phyloP scores from a whole-genome alignment of 1,140 invertebrate species.

The Pectinophora gossypiella region DNA sequence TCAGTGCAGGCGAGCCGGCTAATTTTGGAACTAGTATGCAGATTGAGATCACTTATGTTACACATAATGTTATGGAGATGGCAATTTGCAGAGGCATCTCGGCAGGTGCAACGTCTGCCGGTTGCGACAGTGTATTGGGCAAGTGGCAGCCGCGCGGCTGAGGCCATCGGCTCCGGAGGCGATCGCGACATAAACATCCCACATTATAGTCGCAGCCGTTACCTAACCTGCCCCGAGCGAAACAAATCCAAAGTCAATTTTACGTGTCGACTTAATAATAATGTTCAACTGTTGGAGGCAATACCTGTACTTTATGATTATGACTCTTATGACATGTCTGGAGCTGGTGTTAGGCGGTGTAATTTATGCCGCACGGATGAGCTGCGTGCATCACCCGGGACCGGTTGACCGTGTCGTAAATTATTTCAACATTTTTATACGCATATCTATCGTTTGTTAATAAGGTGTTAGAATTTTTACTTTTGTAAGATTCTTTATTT shows the following conservation, averaged over 20 bases:
- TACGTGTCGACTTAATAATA: slow-evolving; percentile 20
- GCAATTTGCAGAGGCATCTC: slow-evolving; percentile 52
- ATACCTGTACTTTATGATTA: slow-evolving; percentile 14
- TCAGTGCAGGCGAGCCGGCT: not conserved
- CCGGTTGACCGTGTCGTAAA: slow-evolving; percentile 25
- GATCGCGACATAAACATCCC: slow-evolving; percentile 63
- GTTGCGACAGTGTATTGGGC: slow-evolving; percentile 67
- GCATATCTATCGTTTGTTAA: not conserved
- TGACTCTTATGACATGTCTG: slow-evolving; percentile 10
- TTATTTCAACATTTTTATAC: slow-evolving; percentile 23
- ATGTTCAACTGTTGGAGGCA: slow-evolving; percentile 15
- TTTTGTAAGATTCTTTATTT: too few species aligned
- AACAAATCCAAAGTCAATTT: slow-evolving; percentile 64
- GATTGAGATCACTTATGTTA: slow-evolving; percentile 27
- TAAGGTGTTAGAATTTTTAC: too few species aligned
- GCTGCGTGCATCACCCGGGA: slow-evolving; percentile 25
- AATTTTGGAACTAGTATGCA: slow-evolving; percentile 4
- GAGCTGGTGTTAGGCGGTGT: slow-evolving; percentile 6
- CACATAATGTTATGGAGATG: slow-evolving; percentile 38
- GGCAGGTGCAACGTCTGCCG: slow-evolving; percentile 62
- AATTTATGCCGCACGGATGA: slow-evolving; percentile 19
- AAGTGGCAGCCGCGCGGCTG: slow-evolving; percentile 50
- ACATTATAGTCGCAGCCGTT: slow-evolving; percentile 52
- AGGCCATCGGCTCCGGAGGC: slow-evolving; percentile 59
- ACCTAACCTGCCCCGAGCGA: slow-evolving; percentile 48